A percentile compares a stretch with the other conserved stretches of the same genome.
Evolutionary conservation across 1,140 invertebrate genomes (phyloP).

Genomic region (Mycetomoellerius zeteki): DNA sequence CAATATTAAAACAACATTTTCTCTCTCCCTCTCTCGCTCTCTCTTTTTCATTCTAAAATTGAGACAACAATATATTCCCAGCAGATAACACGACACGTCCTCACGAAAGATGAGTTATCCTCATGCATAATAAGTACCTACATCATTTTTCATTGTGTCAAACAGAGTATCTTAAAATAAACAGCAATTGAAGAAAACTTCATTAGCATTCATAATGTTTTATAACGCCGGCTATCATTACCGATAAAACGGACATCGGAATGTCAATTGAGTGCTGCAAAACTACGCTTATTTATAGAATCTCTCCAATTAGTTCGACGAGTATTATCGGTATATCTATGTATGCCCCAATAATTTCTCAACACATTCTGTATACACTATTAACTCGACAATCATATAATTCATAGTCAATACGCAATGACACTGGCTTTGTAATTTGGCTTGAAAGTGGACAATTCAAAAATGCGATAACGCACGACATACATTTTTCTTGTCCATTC

Average conservation of each 20-base stretch:
- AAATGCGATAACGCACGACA: neutral
- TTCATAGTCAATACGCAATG: neutral
- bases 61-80: neutral
- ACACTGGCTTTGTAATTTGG: neutral
- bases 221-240: neutral
- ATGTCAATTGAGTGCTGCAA: neutral
- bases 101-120: constrained; percentile 10
- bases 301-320: neutral
- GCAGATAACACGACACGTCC: neutral
- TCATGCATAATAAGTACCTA: constrained; percentile 5
- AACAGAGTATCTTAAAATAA: neutral
- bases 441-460: constrained; percentile 8
- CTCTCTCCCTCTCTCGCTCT: neutral
- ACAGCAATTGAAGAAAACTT: neutral
- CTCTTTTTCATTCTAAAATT: neutral
- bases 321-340: neutral
- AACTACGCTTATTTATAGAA: constrained; percentile 1
- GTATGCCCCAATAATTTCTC: neutral
- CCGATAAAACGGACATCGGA: neutral
- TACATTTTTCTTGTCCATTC: neutral
- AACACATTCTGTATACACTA: neutral
- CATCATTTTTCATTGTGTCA: neutral
- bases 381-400: constrained; percentile 18
- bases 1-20: constrained; percentile 6
- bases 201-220: neutral